Base-by-base conservation (phyloP, 2,113 vertebrate genomes). In the Zosterops japonicus region DNA sequence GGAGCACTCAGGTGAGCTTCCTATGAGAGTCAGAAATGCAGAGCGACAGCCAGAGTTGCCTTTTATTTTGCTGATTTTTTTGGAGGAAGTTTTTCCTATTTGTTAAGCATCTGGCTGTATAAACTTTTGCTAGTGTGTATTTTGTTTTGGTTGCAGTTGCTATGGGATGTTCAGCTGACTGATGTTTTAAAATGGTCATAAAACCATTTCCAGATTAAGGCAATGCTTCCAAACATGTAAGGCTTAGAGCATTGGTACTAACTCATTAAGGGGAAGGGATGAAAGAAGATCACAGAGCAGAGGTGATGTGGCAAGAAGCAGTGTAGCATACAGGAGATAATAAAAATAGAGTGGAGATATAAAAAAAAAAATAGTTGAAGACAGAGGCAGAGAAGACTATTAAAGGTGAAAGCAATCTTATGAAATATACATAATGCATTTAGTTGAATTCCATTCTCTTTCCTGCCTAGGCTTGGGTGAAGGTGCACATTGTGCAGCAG, bases 1-100 rank as follows among this genome's bases (percentile, higher is more conserved):
- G 99, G 99, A 24, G 98, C 98, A 11, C 97, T 99, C 87, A 98
- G 99, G 99, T 99, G 82, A 94, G 87, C 61, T 57, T 22, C 44
- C 5, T 39, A 19, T 39, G 53, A 41, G n/a, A 56, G 57, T n/a
- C 69, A 84, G 52, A 68, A 91, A 56, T 55, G 39, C 50, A 70
- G 64, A 86, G 10, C 42, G 68, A 20, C n/a, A 90, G 31, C 33
- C 39, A 91, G 39, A 74, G 41, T 6, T 78, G 52, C 20, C 22
- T 77, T 22, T 61, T 83, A 22, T 77, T 91, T 91, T 87, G 41
- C 19, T 92, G 36, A 41, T 68, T 39, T 63, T 49, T 60, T 76
- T 7, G 12, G 47, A 13, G 3, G 29, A 33, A 33, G 31, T 52
- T 70, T 41, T 5, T 0, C 21, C 49, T 42, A 7, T 85, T 60